Evolutionary conservation across 2,888 invertebrate species (phyloP).

Genomic region (Nymphalis polychloros): DNA sequence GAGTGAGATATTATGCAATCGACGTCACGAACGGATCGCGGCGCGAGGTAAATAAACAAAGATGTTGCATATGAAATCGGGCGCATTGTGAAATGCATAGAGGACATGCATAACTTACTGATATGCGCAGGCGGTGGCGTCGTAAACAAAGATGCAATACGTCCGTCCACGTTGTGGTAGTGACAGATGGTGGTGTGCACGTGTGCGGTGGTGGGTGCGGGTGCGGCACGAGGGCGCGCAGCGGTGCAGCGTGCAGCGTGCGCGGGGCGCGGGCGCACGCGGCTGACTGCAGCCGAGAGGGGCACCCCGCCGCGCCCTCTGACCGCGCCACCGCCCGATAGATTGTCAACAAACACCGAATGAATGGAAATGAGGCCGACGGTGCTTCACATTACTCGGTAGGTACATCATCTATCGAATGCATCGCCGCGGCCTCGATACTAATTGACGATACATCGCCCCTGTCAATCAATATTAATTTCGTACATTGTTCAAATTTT

Average conservation of each 20-base stretch:
- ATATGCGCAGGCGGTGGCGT: slow-evolving; percentile 53
- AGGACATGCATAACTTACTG: slow-evolving; percentile 76
- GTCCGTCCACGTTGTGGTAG: slow-evolving; percentile 7
- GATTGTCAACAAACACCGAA: slow-evolving; percentile 72
- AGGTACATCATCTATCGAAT: slow-evolving; percentile 44
- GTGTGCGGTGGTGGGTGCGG: slow-evolving; percentile 38
- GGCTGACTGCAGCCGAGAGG: slow-evolving; percentile 57
- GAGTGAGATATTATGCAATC: slow-evolving; percentile 35
- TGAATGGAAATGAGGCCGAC: slow-evolving; percentile 71
- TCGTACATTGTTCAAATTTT: slow-evolving; percentile 4
- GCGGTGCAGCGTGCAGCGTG: slow-evolving; percentile 53
- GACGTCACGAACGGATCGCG: slow-evolving; percentile 18
- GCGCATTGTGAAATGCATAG: slow-evolving; percentile 64
- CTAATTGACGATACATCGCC: slow-evolving; percentile 33
- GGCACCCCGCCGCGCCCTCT: slow-evolving; percentile 56
- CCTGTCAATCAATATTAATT: slow-evolving; percentile 25
- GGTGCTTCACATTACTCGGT: slow-evolving; percentile 49
- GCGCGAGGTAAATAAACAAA: slow-evolving; percentile 44
- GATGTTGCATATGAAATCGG: slow-evolving; percentile 54
- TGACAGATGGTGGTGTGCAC: slow-evolving; percentile 9
- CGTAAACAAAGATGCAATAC: slow-evolving; percentile 22
- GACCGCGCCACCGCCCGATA: slow-evolving; percentile 59
- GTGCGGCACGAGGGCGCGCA: slow-evolving; percentile 22
- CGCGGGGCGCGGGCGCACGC: slow-evolving; percentile 63
- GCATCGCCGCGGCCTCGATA: slow-evolving; percentile 45